Base-by-base conservation (phyloP, 1,140 invertebrate species). In the Pseudobourletiella spinata region DNA sequence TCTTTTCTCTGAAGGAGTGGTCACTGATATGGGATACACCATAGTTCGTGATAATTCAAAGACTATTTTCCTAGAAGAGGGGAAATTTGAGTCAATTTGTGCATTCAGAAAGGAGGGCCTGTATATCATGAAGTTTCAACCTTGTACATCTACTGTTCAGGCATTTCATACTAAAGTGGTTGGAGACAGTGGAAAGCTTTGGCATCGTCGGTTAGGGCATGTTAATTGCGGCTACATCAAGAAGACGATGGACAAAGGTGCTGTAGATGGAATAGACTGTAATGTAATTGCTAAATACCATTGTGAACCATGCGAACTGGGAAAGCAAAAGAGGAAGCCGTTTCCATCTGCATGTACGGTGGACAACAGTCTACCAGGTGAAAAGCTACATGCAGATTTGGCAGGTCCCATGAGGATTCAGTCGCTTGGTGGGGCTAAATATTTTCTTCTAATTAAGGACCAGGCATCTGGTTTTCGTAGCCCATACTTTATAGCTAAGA, bases 401-500 rank as follows among this genome's bases (percentile, higher is more conserved):
- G 18, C 39, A 6, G 54, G 54, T 18, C 11, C 11, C 2, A 57
- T 57, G 56, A 20, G 11, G 3, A 6, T 44, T 1, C 3, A 11
- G 1, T 57, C 35, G 3, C 56, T 44, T 43, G 39, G 24, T 1
- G 56, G 56, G 15, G 15, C 18, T 20, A 20, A 57, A 16, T 57
- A 57, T 26, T 57, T 43, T 20, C 35, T 76, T 11, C 16, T 69
- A 4, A 67, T 78, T 2, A 78, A 76, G 44, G 76, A 79, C 66
- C 74, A 79, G 42, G 73, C 64, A 61, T 74, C 73, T 16, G 65
- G 71, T 18, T 76, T 69, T 59, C 61, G 71, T n/a, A 64, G 20
- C 6, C 65, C 77, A 2, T 75, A 75, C 57, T 77, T 78, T 63
- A 20, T 78, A 1, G 75, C 74, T 67, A 28, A 48, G 6, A 79